Evolutionary conservation across 1,140 invertebrate species (phyloP).

Genomic region (Stratiolaelaps scimitus): DNA sequence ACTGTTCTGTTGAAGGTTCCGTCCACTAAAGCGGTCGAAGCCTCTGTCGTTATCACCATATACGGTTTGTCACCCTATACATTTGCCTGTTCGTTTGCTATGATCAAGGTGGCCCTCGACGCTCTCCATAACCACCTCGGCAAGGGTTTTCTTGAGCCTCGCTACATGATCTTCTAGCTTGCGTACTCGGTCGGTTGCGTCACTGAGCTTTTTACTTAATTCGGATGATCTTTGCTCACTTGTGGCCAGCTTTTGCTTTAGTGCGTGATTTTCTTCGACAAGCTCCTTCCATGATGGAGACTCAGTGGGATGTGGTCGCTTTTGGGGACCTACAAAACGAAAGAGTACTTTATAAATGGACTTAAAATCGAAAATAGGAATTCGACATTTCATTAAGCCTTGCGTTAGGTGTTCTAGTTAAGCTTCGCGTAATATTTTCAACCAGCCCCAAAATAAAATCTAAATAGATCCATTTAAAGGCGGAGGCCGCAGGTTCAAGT

Average conservation of each 20-base stretch:
- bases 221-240: neutral
- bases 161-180: conserved; percentile 2
- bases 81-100: too few species aligned
- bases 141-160: conserved; percentile 21
- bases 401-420: neutral
- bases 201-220: neutral
- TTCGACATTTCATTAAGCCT: neutral
- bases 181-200: conserved; percentile 6
- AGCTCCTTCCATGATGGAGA: conserved; percentile 15
- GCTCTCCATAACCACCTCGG: conserved; percentile 18
- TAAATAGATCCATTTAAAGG: too few species aligned
- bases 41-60: too few species aligned
- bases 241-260: conserved; percentile 6
- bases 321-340: neutral
- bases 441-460: too few species aligned
- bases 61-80: too few species aligned
- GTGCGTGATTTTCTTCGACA: neutral
- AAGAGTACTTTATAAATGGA: neutral
- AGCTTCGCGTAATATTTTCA: too few species aligned
- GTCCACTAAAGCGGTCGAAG: too few species aligned
- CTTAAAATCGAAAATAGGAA: neutral
- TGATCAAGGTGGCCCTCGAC: neutral
- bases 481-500: too few species aligned
- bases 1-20: too few species aligned
- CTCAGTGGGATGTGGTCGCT: neutral